Conservation (phyloP, 35 echinoderm and acorn worm genomes). For the Lytechinus pictus region DNA sequence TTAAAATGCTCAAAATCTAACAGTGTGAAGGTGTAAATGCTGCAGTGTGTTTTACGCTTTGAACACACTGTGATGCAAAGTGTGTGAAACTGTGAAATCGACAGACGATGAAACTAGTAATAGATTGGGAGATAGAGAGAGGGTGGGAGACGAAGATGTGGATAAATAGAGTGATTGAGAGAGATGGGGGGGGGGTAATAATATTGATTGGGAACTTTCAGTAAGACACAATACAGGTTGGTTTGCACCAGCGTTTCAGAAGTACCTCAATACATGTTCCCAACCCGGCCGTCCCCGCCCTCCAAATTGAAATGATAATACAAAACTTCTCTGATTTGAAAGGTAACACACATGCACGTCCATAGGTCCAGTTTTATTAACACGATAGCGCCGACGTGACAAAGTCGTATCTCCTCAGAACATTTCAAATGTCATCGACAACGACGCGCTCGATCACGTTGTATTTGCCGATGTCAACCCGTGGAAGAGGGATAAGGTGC, state of each 20-base stretch:
- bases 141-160: not conserved
- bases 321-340: too few species aligned
- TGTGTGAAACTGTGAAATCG: too few species aligned
- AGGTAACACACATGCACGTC: not conserved
- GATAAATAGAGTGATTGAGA: not conserved
- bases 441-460: not conserved
- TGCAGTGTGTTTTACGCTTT: too few species aligned
- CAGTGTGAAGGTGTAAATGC: too few species aligned
- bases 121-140: not conserved
- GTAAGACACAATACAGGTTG: not conserved
- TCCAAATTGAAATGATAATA: too few species aligned
- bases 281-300: too few species aligned
- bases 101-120: not conserved
- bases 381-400: not conserved
- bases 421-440: not conserved
- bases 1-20: too few species aligned
- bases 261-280: not conserved
- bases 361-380: not conserved
- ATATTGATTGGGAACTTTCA: too few species aligned
- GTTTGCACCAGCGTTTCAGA: not conserved
- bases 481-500: not conserved
- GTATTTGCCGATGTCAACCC: not conserved
- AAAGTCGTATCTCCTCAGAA: not conserved
- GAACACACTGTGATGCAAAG: too few species aligned
- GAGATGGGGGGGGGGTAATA: not conserved